Evolutionary conservation across 1,140 invertebrate species (phyloP).

Genomic region (Coptotermes formosanus): DNA sequence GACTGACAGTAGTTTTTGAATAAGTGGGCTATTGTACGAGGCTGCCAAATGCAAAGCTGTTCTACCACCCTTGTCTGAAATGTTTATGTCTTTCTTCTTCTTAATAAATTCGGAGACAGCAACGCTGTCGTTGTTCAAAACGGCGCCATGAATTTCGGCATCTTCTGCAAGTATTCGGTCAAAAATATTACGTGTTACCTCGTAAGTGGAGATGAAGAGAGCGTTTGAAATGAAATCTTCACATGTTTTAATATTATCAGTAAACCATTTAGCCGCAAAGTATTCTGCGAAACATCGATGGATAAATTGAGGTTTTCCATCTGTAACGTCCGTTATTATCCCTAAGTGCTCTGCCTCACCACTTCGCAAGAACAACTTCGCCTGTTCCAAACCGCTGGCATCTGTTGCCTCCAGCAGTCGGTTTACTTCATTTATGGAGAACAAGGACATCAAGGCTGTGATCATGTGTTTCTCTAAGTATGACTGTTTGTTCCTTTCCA

Average conservation of each 20-base stretch:
- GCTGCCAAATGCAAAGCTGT: neutral
- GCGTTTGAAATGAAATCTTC: neutral
- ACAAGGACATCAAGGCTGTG: neutral
- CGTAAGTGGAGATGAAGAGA: neutral
- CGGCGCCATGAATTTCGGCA: neutral
- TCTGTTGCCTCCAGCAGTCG: too few species aligned
- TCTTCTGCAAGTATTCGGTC: neutral
- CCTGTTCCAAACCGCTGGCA: neutral
- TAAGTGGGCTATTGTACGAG: neutral
- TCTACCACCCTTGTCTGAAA: neutral
- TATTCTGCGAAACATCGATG: neutral
- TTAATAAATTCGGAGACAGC: neutral
- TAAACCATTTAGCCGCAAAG: neutral
- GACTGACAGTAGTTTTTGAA: too few species aligned
- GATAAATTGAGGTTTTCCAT: neutral
- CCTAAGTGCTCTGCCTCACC: neutral
- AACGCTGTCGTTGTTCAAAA: neutral
- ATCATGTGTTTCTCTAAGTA: neutral
- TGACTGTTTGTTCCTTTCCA: neutral
- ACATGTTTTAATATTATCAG: neutral
- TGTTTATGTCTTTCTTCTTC: neutral
- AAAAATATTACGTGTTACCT: neutral
- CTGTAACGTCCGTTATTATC: neutral
- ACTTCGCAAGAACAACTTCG: neutral
- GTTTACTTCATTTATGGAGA: neutral